Conservation (phyloP, 2,888 invertebrate species). For the Phortica okadai region DNA sequence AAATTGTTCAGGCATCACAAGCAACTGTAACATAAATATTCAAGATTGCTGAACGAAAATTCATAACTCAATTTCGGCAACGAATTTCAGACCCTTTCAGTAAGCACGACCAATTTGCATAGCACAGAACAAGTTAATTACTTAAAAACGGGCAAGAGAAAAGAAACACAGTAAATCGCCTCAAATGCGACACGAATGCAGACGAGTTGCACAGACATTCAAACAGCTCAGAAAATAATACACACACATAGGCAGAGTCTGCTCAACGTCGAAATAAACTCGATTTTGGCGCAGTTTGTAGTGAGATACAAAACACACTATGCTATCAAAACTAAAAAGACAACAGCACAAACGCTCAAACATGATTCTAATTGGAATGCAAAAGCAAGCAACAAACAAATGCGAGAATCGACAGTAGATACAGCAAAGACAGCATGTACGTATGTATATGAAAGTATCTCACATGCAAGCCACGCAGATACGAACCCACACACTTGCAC, state of each 20-base stretch:
- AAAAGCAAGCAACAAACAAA: background rate
- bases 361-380: conserved; percentile 23
- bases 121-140: background rate
- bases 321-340: background rate
- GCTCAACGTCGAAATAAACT: background rate
- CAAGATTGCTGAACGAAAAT: background rate
- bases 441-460: background rate
- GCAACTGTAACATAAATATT: background rate
- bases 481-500: background rate
- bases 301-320: background rate
- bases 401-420: background rate
- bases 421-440: background rate
- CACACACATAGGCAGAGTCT: background rate
- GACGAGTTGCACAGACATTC: background rate
- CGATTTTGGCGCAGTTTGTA: background rate
- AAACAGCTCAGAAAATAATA: background rate
- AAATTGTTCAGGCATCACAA: too few species aligned
- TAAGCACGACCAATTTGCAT: background rate
- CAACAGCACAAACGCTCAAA: background rate
- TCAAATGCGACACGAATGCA: background rate
- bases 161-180: background rate
- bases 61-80: too few species aligned
- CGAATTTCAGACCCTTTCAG: background rate
- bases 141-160: background rate
- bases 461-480: background rate